Base-by-base conservation (phyloP, 1,140 invertebrate species). In the Orussus abietinus region DNA sequence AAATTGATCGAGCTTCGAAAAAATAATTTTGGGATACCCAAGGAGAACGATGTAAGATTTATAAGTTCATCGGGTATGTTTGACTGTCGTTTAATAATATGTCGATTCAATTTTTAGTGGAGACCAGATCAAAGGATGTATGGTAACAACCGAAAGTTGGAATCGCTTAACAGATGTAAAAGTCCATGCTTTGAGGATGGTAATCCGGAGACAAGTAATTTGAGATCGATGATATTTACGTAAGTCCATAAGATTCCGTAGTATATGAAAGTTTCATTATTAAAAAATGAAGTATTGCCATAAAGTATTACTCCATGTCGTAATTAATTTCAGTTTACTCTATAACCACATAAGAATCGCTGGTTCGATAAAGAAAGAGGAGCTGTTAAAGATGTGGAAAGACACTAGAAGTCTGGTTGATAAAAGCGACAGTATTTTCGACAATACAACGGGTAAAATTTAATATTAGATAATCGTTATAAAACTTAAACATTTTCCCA, bases 101-200 rank as follows among this genome's bases (percentile, higher is more conserved):
- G 11, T 28, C 26, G 6, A 1, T 33, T 40, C 15, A 19, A 5
- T 13, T 50, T 42, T 32, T 17, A 55, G 45, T 51, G 52, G 52
- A 42, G 43, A 15, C 45, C 52, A 25, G 33, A 55, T 25, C 11
- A 35, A 7, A 9, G 9, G 6, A 40, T 46, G 33, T 51, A 49
- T 20, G 52, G 45, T 5, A 49, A 41, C 35, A 30, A 32, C 14
- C 34, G 19, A 4, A 39, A 51, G 33, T 12, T 37, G 12, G 20
- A 12, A 12, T 40, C 26, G n/a, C n/a, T n/a, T n/a, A n/a, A n/a
- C n/a, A n/a, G n/a, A n/a, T n/a, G n/a, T n/a, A n/a, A n/a, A n/a
- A n/a, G n/a, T n/a, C n/a, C n/a, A n/a, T n/a, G n/a, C n/a, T n/a
- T n/a, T 9, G 35, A 20, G 1, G 45, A 46, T 9, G 13, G 9